These are phyloP conservation scores for Sorex fumeus DNA, from an alignment of 2,113 vertebrate species.

Conservation along the genomic window DNA sequence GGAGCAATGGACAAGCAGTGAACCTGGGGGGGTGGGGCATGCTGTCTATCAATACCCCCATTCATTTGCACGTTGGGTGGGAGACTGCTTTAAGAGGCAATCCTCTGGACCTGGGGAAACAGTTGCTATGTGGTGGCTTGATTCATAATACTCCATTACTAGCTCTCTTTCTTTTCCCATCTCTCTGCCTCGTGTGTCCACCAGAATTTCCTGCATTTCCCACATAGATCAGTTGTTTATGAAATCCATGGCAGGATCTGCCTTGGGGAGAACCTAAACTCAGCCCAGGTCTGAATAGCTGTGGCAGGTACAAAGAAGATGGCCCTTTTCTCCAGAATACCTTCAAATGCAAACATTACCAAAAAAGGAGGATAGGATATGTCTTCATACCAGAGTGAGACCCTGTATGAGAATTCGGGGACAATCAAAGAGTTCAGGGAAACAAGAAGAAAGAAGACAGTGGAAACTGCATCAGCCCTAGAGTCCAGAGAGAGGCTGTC, in stretches of 20 bases:
- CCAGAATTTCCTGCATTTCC: background rate
- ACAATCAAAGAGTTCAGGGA: background rate
- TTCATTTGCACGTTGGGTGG: background rate
- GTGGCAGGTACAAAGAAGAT: background rate
- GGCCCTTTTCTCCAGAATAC: background rate
- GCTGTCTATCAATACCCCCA: background rate
- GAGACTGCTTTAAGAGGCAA: background rate
- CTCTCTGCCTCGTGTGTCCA: background rate
- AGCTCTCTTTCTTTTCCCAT: background rate
- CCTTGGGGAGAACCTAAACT: background rate
- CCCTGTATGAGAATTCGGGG: background rate
- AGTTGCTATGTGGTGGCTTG: background rate
- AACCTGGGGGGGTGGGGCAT: background rate
- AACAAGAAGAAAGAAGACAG: background rate
- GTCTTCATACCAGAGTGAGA: background rate
- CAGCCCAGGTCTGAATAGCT: background rate
- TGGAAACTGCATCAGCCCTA: background rate
- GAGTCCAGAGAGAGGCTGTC: background rate
- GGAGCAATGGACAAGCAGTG: background rate
- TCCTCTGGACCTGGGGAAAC: background rate
- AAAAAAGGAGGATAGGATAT: background rate
- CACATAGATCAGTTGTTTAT: background rate
- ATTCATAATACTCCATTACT: background rate
- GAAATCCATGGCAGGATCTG: background rate
- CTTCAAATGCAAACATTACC: background rate